Conservation (phyloP, 2,113 vertebrate genomes). For the Neodon shergylaensis region DNA sequence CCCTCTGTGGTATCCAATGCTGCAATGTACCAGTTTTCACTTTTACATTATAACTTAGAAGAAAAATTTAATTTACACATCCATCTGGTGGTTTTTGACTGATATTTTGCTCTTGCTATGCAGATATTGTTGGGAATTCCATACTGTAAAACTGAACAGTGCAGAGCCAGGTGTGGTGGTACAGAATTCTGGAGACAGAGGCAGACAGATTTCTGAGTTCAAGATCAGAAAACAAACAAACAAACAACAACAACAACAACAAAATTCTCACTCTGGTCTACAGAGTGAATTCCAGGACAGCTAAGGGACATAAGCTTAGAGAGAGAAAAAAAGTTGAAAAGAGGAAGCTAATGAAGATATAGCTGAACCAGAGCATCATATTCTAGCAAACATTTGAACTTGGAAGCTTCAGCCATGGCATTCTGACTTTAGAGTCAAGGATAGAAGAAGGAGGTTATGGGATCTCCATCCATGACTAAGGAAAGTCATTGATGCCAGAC, state of each 20-base stretch:
- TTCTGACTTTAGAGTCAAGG: not conserved
- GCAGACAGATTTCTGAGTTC: not conserved
- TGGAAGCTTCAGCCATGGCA: not conserved
- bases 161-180: not conserved
- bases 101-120: slow-evolving; percentile 62
- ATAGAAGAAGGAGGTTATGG: not conserved
- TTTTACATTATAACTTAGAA: slow-evolving; percentile 70
- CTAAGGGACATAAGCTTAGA: not conserved
- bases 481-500: not conserved
- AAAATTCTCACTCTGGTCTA: not conserved
- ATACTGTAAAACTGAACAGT: slow-evolving; percentile 63
- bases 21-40: slow-evolving; percentile 50
- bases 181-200: not conserved
- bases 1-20: not conserved
- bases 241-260: not conserved
- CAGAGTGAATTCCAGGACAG: not conserved
- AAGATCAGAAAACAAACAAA: not conserved
- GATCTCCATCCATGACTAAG: too few relatives aligned
- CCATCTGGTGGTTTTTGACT: slow-evolving; percentile 75
- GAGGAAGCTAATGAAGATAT: not conserved
- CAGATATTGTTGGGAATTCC: slow-evolving; percentile 66
- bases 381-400: not conserved
- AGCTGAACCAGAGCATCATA: not conserved
- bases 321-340: not conserved
- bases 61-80: slow-evolving; percentile 82